Conservation (phyloP, 1,140 invertebrate species). For the Zaprionus gabonicus region DNA sequence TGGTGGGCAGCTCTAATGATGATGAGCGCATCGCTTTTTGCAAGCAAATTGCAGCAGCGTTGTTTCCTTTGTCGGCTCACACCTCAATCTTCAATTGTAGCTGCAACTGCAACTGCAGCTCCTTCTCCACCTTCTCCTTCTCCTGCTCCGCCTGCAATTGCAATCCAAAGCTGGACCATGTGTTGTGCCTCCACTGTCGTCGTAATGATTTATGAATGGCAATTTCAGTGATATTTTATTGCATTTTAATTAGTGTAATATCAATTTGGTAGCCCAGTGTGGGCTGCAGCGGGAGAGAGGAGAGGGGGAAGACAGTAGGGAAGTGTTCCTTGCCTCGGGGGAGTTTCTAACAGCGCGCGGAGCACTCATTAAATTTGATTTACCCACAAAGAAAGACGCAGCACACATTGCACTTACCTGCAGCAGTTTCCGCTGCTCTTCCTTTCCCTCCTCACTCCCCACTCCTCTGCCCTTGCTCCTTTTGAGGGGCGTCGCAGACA, state of each 20-base stretch:
- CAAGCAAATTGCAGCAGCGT: conserved; percentile 75
- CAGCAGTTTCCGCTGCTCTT: background rate
- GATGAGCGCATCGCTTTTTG: conserved; percentile 79
- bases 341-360: conserved; percentile 37
- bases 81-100: conserved; percentile 69
- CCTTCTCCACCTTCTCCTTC: conserved; percentile 11
- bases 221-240: conserved; percentile 76
- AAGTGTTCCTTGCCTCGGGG: conserved; percentile 11
- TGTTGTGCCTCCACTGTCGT: conserved; percentile 27
- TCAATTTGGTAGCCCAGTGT: conserved; percentile 57
- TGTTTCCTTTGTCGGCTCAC: conserved; percentile 81
- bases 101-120: conserved; percentile 10
- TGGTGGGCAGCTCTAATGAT: conserved; percentile 65
- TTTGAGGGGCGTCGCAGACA: conserved; percentile 20
- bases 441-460: background rate
- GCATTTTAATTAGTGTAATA: conserved; percentile 82
- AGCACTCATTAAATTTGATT: conserved; percentile 66
- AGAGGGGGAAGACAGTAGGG: background rate
- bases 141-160: conserved; percentile 12
- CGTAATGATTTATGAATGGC: conserved; percentile 79
- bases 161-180: conserved; percentile 25
- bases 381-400: conserved; percentile 52
- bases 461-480: no score
- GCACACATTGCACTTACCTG: conserved; percentile 38
- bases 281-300: background rate